Evolutionary conservation across 2,113 vertebrate species (phyloP).

Genomic region (Onychostoma macrolepis): DNA sequence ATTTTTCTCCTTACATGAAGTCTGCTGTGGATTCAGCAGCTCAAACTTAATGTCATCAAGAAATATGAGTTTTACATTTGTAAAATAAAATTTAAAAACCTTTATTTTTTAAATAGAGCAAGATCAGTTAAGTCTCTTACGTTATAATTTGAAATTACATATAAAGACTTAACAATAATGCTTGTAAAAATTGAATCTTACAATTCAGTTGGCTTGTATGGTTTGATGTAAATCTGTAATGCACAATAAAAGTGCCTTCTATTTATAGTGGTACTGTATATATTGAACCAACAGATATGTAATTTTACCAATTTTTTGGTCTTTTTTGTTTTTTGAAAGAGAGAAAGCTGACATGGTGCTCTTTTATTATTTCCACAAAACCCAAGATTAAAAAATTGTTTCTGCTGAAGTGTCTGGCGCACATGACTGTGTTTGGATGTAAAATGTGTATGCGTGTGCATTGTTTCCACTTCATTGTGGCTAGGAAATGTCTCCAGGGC

Average conservation of each 20-base stretch:
- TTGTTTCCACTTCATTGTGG: slow-evolving; percentile 56
- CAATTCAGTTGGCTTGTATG: not conserved
- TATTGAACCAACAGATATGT: not conserved
- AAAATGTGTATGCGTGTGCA: slow-evolving; percentile 29
- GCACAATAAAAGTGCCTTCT: not conserved
- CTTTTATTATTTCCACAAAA: not conserved
- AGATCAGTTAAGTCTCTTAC: not conserved
- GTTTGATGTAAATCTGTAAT: not conserved
- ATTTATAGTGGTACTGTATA: not conserved
- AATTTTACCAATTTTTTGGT: not conserved
- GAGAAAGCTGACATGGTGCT: not conserved
- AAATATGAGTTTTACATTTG: not conserved
- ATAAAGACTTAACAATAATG: not conserved
- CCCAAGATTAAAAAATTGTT: not conserved
- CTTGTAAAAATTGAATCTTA: too few species aligned
- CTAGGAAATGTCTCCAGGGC: slow-evolving; percentile 51
- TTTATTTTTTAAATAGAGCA: not conserved
- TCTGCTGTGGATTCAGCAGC: not conserved
- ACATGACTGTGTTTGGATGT: slow-evolving; percentile 36
- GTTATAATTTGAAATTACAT: not conserved
- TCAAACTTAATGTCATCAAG: not conserved
- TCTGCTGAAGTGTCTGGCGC: not conserved
- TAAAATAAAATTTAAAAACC: not conserved
- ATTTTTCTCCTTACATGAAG: not conserved
- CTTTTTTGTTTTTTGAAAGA: not conserved